Percentiles rank a stretch among this genome's conserved stretches.
phyloP scores from a whole-genome alignment of 2,113 vertebrate species.

The Lipophrys pholis region DNA sequence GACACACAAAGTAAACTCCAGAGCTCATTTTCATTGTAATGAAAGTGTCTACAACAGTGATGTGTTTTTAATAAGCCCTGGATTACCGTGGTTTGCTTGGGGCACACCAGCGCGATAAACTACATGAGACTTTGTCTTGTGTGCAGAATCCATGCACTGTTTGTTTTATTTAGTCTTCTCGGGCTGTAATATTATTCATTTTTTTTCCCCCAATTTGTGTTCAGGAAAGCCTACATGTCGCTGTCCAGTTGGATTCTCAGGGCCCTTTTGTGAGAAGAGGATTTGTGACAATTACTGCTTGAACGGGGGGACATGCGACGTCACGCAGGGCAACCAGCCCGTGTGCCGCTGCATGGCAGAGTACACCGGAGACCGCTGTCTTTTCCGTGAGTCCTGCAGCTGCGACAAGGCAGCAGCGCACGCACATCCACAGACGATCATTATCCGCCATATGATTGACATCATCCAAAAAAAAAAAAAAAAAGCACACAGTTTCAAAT shows the following conservation, averaged over 20 bases:
- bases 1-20: background rate
- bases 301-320: conserved; percentile 92
- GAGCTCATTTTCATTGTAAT: background rate
- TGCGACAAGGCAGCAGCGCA: background rate
- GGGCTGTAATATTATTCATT: background rate
- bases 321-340: conserved; percentile 94
- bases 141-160: background rate
- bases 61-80: conserved; percentile 5
- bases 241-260: conserved; percentile 92
- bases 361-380: conserved; percentile 94
- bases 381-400: conserved; percentile 89
- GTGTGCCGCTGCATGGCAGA: conserved; percentile 90
- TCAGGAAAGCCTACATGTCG: conserved; percentile 94
- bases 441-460: conserved; percentile 18
- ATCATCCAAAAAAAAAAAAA: conserved; percentile 19
- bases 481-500: conserved; percentile 41
- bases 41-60: background rate
- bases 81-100: background rate
- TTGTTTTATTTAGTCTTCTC: background rate
- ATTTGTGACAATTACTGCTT: conserved; percentile 93
- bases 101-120: background rate
- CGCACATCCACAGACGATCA: background rate
- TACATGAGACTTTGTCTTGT: background rate
- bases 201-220: background rate
- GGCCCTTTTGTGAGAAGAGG: conserved; percentile 89